phyloP scores from a whole-genome alignment of 37 sponge, comb jelly and placozoan genomes.

The Geodia barretti region DNA sequence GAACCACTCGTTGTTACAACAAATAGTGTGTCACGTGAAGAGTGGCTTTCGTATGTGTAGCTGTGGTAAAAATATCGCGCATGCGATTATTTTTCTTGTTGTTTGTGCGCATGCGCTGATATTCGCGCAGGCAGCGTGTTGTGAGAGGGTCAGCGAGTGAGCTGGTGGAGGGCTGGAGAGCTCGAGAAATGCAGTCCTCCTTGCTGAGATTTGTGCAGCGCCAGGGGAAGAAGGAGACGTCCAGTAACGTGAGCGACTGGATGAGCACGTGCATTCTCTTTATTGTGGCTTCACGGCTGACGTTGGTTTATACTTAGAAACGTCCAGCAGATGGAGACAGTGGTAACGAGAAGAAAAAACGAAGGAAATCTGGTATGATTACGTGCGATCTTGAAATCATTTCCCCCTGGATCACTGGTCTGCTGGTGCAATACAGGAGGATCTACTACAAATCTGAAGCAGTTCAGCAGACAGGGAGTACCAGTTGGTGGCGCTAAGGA shows the following conservation, averaged over 20 bases:
- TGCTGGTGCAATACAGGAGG: not conserved
- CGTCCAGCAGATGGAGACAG: not conserved
- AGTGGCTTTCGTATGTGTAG: no score
- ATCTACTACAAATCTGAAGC: not conserved
- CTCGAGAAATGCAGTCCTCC: conserved; percentile 36
- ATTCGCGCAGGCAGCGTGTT: no score
- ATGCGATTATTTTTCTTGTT: no score
- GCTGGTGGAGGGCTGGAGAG: no score
- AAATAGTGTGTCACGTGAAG: not conserved
- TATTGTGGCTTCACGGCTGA: not conserved
- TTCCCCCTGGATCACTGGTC: no score
- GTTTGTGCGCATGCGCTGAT: no score
- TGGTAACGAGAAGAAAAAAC: not conserved
- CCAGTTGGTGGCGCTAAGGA: no score
- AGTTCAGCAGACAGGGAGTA: not conserved
- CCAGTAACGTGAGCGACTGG: conserved; percentile 1
- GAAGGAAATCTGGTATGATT: not conserved
- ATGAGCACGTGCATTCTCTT: not conserved
- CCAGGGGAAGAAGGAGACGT: conserved; percentile 1
- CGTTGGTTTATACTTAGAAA: no score
- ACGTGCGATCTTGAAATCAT: no score
- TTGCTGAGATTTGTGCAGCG: conserved; percentile 25
- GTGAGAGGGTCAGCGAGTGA: no score
- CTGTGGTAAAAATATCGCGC: no score
- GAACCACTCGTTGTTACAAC: not conserved